phyloP scores from a whole-genome alignment of 2,113 vertebrate species.

The Zeus faber region DNA sequence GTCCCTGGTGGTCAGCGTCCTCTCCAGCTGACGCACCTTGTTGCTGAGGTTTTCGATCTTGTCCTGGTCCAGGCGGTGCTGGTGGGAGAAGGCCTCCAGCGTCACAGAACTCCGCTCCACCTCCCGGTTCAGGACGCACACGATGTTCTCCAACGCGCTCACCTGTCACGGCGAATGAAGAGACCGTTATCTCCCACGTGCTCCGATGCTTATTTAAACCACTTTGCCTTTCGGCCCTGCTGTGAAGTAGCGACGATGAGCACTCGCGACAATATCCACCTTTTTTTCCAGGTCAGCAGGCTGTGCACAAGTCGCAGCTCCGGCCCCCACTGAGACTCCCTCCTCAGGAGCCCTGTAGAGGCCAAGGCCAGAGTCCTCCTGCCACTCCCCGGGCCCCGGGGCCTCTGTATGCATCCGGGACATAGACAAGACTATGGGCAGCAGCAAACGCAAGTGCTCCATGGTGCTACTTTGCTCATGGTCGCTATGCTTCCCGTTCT shows the following conservation, averaged over 20 bases:
- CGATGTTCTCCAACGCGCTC: constrained; percentile 86
- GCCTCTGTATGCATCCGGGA: constrained; percentile 23
- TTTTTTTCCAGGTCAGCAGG: constrained; percentile 74
- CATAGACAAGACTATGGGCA: constrained; percentile 68
- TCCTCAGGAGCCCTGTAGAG: constrained; percentile 71
- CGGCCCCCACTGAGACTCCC: constrained; percentile 15
- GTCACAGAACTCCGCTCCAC: constrained; percentile 83
- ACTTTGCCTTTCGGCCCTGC: no score
- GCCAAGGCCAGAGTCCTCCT: constrained; percentile 68
- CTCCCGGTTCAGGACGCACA: constrained; percentile 91
- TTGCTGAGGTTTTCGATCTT: constrained; percentile 81
- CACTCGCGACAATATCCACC: constrained; percentile 19
- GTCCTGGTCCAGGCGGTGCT: constrained; percentile 87
- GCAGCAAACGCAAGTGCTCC: constrained; percentile 85
- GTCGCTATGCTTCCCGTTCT: constrained; percentile 77
- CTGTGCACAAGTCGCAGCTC: constrained; percentile 36
- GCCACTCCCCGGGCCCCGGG: constrained; percentile 48
- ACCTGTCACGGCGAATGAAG: constrained; percentile 54
- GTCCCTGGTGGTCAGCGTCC: constrained; percentile 82
- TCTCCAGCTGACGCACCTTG: constrained; percentile 89
- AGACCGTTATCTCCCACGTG: no score
- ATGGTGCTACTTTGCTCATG: constrained; percentile 78
- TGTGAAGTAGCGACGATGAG: no score
- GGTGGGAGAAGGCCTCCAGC: constrained; percentile 80
- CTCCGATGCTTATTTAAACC: no score